Percentiles rank a stretch among this genome's conserved stretches.
These are phyloP conservation scores for Protobothrops flavoviridis DNA, from an alignment of 2,113 vertebrate species.

Conservation along the genomic window DNA sequence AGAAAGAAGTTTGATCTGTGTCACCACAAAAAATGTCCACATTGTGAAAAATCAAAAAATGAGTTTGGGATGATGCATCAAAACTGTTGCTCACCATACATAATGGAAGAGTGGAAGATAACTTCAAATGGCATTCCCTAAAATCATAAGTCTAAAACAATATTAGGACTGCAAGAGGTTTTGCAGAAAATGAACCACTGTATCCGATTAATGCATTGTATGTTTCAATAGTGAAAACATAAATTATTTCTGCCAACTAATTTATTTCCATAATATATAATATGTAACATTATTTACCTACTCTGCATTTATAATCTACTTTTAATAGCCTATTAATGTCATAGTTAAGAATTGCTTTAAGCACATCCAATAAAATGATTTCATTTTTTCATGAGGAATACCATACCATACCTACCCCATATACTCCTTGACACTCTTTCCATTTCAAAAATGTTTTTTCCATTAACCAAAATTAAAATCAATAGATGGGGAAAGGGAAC, in stretches of 20 bases:
- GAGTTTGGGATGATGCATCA: background rate
- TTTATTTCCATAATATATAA: background rate
- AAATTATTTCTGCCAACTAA: background rate
- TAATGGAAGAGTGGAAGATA: background rate
- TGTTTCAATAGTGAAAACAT: background rate
- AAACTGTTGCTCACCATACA: background rate
- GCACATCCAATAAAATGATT: background rate
- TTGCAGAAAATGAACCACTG: background rate
- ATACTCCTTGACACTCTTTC: background rate
- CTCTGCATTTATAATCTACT: background rate
- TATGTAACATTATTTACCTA: background rate
- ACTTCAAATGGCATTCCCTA: background rate
- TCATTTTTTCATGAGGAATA: background rate
- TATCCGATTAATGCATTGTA: background rate
- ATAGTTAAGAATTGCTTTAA: background rate
- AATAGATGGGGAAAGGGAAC: background rate
- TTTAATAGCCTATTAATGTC: background rate
- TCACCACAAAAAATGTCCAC: background rate
- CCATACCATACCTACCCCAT: background rate
- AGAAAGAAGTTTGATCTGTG: background rate
- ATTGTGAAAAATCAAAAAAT: background rate
- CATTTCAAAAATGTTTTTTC: background rate
- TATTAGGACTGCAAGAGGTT: background rate
- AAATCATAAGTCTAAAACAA: background rate
- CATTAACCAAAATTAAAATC: background rate